Evolutionary conservation across 2,113 vertebrate genomes (phyloP), one percentile per base, ranked within the genome.

Genomic region (Lucifuga dentata): DNA sequence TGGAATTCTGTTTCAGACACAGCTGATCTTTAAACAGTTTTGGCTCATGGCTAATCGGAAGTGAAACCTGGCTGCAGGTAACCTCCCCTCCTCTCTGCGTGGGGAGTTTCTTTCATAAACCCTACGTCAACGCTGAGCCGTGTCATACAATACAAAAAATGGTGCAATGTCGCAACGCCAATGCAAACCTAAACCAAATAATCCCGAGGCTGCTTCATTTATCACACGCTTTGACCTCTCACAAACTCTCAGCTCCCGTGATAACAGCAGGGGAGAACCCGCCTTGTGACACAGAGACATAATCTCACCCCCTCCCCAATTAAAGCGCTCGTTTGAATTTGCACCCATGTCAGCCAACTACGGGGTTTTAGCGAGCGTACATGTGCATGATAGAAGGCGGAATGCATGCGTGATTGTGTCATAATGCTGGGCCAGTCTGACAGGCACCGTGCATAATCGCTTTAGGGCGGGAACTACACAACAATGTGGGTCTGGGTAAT

Each of bases 391-490:
- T 16, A 26, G 35, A 55, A 45, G 17, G 39, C 64, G 36, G 50
- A 76, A 45, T 78, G 80, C 61, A 44, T 76, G 83, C 71, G 85
- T 45, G 76, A 81, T 74, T 80, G 80, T 87, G 84, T 85, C 81
- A 87, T 87, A 88, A 89, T 84, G 90, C 90, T 72, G 85, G 91
- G 91, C 92, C 90, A 94, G 93, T 90, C 94, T 93, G 85, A 91
- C 90, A 95, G 95, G 93, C 93, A 95, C 93, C 93, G 90, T 81
- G 90, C 89, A 91, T 95, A 93, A 93, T 89, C 64, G 85, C 89
- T 83, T 91, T 82, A 92, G 94, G 90, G 91, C 87, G 92, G 70
- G 91, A 92, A 91, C 92, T 93, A 93, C 94, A 93, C 92, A 94
- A 94, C 91, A 94, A 91, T 92, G 92, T 93, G 77, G 80, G 89